phyloP scores from a whole-genome alignment of 2,797 vertebrate genomes.

The Sebastes minor region DNA sequence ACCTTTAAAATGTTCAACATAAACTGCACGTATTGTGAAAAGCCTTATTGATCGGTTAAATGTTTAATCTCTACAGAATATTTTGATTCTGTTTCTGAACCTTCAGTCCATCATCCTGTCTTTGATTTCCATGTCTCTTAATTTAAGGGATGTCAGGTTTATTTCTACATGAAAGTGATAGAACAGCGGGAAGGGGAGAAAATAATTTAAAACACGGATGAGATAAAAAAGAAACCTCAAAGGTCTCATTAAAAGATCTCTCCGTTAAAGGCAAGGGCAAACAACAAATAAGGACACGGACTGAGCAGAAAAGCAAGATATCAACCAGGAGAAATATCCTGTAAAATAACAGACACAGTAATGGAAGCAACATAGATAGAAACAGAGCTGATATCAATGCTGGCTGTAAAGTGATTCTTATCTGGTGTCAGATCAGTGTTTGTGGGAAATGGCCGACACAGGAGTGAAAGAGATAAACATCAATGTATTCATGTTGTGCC shows the following conservation, averaged over 20 bases:
- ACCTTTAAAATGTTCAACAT: neutral
- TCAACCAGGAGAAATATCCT: neutral
- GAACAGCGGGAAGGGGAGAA: conserved; percentile 3
- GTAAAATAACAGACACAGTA: neutral
- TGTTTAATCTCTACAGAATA: neutral
- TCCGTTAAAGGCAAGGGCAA: conserved; percentile 47
- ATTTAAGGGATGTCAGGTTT: conserved; percentile 21
- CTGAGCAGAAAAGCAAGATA: conserved; percentile 17
- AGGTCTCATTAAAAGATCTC: conserved; percentile 53
- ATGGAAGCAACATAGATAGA: neutral
- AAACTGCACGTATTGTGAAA: neutral
- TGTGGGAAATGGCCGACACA: neutral
- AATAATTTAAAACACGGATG: neutral
- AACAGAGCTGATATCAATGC: neutral
- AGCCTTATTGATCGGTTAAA: neutral
- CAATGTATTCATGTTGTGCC: neutral
- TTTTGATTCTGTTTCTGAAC: neutral
- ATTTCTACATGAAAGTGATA: conserved; percentile 19
- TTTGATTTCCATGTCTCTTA: conserved; percentile 13
- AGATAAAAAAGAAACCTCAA: conserved; percentile 48
- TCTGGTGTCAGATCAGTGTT: neutral
- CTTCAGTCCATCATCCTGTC: neutral
- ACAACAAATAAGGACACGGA: conserved; percentile 25
- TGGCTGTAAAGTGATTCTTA: neutral
- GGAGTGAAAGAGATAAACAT: conserved; percentile 11